phyloP scores from a whole-genome alignment of 2,888 invertebrate genomes.

The Chydorus sphaericus region DNA sequence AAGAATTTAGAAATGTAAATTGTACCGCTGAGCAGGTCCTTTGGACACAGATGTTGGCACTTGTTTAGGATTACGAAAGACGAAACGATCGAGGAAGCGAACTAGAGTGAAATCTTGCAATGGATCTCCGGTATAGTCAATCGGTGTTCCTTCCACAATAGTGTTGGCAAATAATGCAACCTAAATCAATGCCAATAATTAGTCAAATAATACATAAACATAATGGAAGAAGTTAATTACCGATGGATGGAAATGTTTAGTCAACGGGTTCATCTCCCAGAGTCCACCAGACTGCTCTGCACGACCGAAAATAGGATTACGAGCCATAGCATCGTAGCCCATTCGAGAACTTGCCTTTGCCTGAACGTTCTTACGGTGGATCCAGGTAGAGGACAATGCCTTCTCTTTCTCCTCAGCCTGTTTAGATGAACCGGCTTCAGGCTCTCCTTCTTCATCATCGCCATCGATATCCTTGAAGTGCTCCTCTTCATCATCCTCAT shows the following conservation, averaged over 20 bases:
- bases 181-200: slow-evolving; percentile 54
- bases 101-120: slow-evolving; percentile 80
- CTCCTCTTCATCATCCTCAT: slow-evolving; percentile 27
- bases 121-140: slow-evolving; percentile 83
- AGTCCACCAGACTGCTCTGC: slow-evolving; percentile 30
- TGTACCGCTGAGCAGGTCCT: slow-evolving; percentile 9
- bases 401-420: slow-evolving; percentile 18
- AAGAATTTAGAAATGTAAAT: no score
- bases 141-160: slow-evolving; percentile 50
- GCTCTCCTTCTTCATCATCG: slow-evolving; percentile 20
- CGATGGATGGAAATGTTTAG: slow-evolving; percentile 1
- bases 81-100: slow-evolving; percentile 85
- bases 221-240: not conserved
- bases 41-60: slow-evolving; percentile 12
- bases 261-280: slow-evolving; percentile 13
- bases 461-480: slow-evolving; percentile 25
- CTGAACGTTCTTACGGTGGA: slow-evolving; percentile 25
- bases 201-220: slow-evolving; percentile 55
- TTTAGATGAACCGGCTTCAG: slow-evolving; percentile 21
- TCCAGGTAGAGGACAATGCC: slow-evolving; percentile 25
- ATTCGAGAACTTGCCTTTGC: slow-evolving; percentile 6
- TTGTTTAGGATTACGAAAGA: slow-evolving; percentile 67
- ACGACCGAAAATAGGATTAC: slow-evolving; percentile 76
- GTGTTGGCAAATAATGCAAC: slow-evolving; percentile 62
- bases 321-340: slow-evolving; percentile 37